These are phyloP conservation scores for Rhamphomyia laevipes DNA, from an alignment of 2,888 invertebrate species.

Conservation along the genomic window DNA sequence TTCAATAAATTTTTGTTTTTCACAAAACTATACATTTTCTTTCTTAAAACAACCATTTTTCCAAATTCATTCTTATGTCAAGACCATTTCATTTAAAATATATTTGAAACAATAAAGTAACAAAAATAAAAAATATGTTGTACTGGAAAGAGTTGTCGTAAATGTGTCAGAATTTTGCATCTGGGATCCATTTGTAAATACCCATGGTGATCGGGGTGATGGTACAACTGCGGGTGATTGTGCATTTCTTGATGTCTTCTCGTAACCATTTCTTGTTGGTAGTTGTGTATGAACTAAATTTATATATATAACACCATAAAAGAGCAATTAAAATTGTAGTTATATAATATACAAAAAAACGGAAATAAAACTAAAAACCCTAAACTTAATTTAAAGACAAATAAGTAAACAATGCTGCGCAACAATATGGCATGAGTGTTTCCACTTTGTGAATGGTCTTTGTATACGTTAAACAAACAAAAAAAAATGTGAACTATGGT, in stretches of 20 bases:
- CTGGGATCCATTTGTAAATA: constrained; percentile 23
- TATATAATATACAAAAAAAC: neutral
- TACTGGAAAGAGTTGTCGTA: neutral
- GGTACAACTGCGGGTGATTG: constrained; percentile 28
- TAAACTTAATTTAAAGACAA: too few species aligned
- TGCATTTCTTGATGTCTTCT: constrained; percentile 25
- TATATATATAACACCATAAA: constrained; percentile 6
- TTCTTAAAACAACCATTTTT: too few species aligned
- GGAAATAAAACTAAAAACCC: too few species aligned
- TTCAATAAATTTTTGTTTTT: too few species aligned
- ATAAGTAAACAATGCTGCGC: too few species aligned
- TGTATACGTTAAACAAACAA: too few species aligned
- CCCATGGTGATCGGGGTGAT: constrained; percentile 32
- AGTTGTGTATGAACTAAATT: constrained; percentile 30
- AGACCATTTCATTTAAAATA: neutral
- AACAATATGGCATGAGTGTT: too few species aligned
- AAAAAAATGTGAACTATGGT: too few species aligned
- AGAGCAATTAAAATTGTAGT: constrained; percentile 2
- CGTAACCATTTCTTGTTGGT: constrained; percentile 29
- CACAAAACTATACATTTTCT: too few species aligned
- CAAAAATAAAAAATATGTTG: neutral
- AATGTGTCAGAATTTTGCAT: constrained; percentile 7
- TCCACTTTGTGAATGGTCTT: too few species aligned
- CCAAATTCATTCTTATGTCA: neutral
- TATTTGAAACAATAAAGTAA: neutral